Base-by-base conservation (phyloP, 53 echinoderm and acorn worm genomes). In the Astropecten irregularis region DNA sequence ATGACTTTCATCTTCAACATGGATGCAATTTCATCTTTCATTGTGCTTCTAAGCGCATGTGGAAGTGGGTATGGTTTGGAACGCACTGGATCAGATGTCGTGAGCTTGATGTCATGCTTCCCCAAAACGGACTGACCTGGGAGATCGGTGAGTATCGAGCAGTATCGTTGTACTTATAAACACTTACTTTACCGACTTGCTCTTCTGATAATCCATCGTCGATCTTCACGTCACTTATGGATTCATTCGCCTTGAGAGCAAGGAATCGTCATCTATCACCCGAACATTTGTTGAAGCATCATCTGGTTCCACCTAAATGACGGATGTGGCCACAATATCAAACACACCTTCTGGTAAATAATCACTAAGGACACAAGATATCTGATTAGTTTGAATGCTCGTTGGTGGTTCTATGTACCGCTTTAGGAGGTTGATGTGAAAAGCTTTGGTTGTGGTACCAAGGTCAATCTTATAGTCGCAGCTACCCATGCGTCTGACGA, bases 41-140 rank as follows among this genome's bases (percentile, higher is more conserved):
- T 77, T 14, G 25, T 11, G 4, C 84, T 32, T 83, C 56, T 84
- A 88, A 79, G 16, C 65, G 88, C 19, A 88, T 88, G 21, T 87
- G 88, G 84, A 87, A 91, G 46, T 88, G 87, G 30, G 87, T 82
- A 27, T 88, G 81, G 42, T 71, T 82, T 7, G 82, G 46, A 32
- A 82, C 88, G 4, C 69, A 70, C 63, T 88, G 81, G 42, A 67
- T 37, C 7, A 76, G 82, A 70, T 61, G 59, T 0, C 14, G 30
- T 34, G 81, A 70, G 2, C 2, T n/a, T 9, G 61, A 60, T 31
- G 82, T 21, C 34, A 71, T 61, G 14, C 67, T 67, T 21, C 13
- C 15, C 40, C 37, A 71, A 25, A 52, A 88, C 81, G 1, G 82
- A 71, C 58, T 82, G 69, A 19, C 68, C 81, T 56, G 77, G 87